These are phyloP conservation scores for Halichoerus grypus DNA, from an alignment of 2,113 vertebrate species.

Conservation along the genomic window DNA sequence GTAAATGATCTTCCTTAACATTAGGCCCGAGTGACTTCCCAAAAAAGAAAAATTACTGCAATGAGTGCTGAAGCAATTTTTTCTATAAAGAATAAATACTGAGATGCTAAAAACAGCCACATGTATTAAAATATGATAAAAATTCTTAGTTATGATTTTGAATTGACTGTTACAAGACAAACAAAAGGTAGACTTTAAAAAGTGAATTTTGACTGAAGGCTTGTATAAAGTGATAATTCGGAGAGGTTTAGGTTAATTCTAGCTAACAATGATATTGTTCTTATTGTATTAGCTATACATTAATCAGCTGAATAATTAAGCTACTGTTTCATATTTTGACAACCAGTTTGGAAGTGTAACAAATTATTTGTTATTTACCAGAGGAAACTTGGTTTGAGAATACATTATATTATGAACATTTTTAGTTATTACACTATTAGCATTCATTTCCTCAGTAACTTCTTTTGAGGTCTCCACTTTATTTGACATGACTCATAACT, in stretches of 20 bases:
- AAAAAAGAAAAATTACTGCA: not conserved
- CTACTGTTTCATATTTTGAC: not conserved
- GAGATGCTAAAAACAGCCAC: slow-evolving; percentile 25
- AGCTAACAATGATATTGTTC: not conserved
- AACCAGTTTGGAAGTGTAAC: not conserved
- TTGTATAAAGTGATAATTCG: not conserved
- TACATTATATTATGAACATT: not conserved
- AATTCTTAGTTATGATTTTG: slow-evolving; percentile 45
- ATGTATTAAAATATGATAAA: slow-evolving; percentile 50
- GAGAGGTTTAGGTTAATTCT: not conserved
- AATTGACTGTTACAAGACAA: not conserved
- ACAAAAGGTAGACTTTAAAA: slow-evolving; percentile 44
- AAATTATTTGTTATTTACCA: slow-evolving; percentile 47
- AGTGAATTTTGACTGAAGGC: not conserved
- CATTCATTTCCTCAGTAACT: not conserved
- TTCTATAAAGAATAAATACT: slow-evolving; percentile 8
- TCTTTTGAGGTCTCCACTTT: not conserved
- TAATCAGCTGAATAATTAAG: not conserved
- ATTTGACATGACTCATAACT: slow-evolving; percentile 16
- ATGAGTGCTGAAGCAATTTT: not conserved
- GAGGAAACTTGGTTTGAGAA: slow-evolving; percentile 39
- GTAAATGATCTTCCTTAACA: slow-evolving; percentile 32
- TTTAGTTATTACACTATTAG: not conserved
- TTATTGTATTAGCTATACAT: slow-evolving; percentile 12
- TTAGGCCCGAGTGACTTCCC: not conserved